Base-by-base conservation (phyloP, 2,113 vertebrate species). In the Dascyllus trimaculatus region DNA sequence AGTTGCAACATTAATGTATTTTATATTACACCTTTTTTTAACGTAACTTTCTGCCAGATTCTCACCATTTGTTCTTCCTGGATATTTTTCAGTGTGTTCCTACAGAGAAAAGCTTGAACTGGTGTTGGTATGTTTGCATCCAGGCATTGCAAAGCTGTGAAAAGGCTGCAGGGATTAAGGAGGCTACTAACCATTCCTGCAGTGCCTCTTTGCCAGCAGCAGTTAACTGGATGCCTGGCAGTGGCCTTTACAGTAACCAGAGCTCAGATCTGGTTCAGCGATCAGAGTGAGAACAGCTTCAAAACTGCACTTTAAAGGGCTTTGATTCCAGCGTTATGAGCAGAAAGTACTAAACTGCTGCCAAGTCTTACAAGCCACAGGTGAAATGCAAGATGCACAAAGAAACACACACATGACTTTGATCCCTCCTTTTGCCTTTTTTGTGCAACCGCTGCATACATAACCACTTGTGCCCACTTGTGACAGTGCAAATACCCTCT, bases 401-500 rank as follows among this genome's bases (percentile, higher is more conserved):
- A 74, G 22, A 80, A 8, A 75, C 18, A 59, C 46, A 15, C 7
- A 26, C 69, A 56, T 58, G 65, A 1, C 49, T 49, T 63, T 56
- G 26, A 51, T 49, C 56, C 51, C 51, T 71, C 57, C 53, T 51
- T 66, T 15, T 40, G 3, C 15, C 11, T 43, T 38, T 46, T 52
- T 43, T 43, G 4, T 4, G 14, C 14, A 21, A 0, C 0, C 59
- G 4, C 51, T 25, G 18, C 68, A 45, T 71, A 32, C 46, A 52
- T 71, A 46, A 25, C 26, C 22, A 61, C 32, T 49, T 53, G 67
- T 88, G 69, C 77, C 75, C 73, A 80, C 63, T 86, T 71, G 86
- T 85, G 86, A 83, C 74, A 81, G 51, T 75, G 75, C 80, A 86
- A 86, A 87, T 84, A 73, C 75, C 72, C 76, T 81, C 25, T 82